Evolutionary conservation across 2,113 vertebrate species (phyloP).

Genomic region (Conger conger): DNA sequence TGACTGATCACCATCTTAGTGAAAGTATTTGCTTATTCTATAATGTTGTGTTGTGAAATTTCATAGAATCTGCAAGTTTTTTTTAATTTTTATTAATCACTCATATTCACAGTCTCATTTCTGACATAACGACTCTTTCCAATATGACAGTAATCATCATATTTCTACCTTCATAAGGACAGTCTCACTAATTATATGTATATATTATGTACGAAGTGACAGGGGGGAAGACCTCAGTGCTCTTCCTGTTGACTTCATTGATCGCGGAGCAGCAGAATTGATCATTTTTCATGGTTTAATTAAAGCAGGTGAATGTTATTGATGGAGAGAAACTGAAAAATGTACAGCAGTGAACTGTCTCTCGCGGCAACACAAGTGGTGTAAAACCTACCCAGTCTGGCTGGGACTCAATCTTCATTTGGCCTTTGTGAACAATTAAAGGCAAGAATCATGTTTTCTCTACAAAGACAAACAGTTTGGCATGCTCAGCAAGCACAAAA

Average conservation of each 20-base stretch:
- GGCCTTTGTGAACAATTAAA: too few relatives aligned
- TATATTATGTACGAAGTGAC: neutral
- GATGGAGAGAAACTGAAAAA: neutral
- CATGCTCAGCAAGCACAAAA: too few relatives aligned
- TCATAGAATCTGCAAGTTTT: neutral
- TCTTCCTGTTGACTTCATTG: neutral
- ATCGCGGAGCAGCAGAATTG: neutral
- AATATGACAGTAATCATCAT: neutral
- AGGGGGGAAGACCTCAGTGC: neutral
- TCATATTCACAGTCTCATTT: too few relatives aligned
- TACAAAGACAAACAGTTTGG: too few relatives aligned
- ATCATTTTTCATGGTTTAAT: constrained; percentile 16
- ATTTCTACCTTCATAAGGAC: neutral
- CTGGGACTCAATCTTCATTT: too few relatives aligned
- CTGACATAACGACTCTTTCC: too few relatives aligned
- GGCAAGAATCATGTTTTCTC: too few relatives aligned
- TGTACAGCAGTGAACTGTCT: neutral
- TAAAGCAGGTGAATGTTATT: constrained; percentile 22
- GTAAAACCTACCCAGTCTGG: neutral
- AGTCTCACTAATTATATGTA: neutral
- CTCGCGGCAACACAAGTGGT: neutral
- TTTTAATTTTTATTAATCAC: neutral
- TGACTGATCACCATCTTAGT: neutral
- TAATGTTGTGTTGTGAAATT: too few relatives aligned
- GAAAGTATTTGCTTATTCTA: too few relatives aligned